These are phyloP conservation scores for Schlechtendalia chinensis DNA, from an alignment of 1,140 invertebrate genomes.

Conservation along the genomic window DNA sequence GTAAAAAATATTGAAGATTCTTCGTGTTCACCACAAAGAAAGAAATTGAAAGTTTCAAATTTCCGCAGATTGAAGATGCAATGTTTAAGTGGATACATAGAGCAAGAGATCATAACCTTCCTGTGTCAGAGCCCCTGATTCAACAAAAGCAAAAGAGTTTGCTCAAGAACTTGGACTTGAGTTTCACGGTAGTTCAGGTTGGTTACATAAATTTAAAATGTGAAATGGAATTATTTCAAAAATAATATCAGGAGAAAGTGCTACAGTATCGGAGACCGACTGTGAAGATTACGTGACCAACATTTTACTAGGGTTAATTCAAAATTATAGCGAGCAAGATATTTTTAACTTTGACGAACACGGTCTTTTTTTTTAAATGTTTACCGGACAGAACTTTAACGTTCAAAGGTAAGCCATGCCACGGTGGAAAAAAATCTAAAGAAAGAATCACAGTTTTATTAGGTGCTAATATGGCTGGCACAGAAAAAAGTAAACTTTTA, in stretches of 20 bases:
- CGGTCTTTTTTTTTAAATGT: slow-evolving; percentile 3
- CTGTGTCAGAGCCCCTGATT: background rate
- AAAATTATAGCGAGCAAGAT: slow-evolving; percentile 4
- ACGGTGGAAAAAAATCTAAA: background rate
- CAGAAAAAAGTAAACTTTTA: no score
- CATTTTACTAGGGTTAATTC: background rate
- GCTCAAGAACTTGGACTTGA: slow-evolving; percentile 2
- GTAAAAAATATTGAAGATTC: background rate
- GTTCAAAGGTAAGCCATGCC: background rate
- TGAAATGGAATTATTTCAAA: slow-evolving; percentile 1
- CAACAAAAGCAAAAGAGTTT: background rate
- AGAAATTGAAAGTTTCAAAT: background rate
- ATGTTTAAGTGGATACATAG: background rate
- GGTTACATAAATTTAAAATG: background rate
- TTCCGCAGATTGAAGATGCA: background rate
- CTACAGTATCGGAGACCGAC: background rate
- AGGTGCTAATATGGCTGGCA: no score
- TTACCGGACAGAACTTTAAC: background rate
- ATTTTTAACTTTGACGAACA: background rate
- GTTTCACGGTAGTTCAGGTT: background rate
- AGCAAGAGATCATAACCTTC: background rate
- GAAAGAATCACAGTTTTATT: slow-evolving; percentile 1
- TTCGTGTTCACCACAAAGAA: background rate
- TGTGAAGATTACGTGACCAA: background rate
- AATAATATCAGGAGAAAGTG: background rate